A percentile compares a stretch with the other conserved stretches of the same genome.
Conservation (phyloP, 1,140 invertebrate species). For the Hydropsyche tenuis region DNA sequence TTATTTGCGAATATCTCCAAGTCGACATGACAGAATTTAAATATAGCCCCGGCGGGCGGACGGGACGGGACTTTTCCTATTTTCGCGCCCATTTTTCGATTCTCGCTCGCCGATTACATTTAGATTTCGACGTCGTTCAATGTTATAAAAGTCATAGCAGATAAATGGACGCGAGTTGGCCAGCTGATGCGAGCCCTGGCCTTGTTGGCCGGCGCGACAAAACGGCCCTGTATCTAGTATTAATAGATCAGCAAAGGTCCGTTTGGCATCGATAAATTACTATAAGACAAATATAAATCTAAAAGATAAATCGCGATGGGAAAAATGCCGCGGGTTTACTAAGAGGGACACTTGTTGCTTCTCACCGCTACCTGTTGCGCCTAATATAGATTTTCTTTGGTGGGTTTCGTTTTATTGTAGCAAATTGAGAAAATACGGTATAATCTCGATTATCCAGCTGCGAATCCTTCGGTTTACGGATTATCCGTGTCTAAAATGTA, state of each 20-base stretch:
- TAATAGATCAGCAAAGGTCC: slow-evolving; percentile 15
- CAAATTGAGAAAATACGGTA: no score
- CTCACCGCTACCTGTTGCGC: no score
- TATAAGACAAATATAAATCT: background rate
- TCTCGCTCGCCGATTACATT: background rate
- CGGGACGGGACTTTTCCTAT: background rate
- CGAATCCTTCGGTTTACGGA: no score
- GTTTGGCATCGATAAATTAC: slow-evolving; percentile 10
- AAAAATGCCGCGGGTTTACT: no score
- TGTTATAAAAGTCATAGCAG: background rate
- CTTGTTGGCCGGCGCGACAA: slow-evolving; percentile 20
- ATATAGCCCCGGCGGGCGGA: slow-evolving; percentile 22
- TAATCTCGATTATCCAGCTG: no score
- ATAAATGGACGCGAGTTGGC: background rate
- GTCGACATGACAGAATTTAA: slow-evolving; percentile 34
- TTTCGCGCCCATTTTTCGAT: background rate
- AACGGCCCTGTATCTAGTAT: slow-evolving; percentile 20
- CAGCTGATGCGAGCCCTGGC: slow-evolving; percentile 17
- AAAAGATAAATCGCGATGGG: background rate
- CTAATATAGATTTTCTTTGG: no score
- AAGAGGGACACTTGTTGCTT: no score
- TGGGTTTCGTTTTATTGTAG: no score
- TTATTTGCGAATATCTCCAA: slow-evolving; percentile 42
- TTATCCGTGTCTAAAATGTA: no score
- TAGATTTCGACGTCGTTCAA: background rate